Evolutionary conservation across 2,797 vertebrate species (phyloP), one percentile per base, ranked within the genome.

Genomic region (Allochrocebus solatus): DNA sequence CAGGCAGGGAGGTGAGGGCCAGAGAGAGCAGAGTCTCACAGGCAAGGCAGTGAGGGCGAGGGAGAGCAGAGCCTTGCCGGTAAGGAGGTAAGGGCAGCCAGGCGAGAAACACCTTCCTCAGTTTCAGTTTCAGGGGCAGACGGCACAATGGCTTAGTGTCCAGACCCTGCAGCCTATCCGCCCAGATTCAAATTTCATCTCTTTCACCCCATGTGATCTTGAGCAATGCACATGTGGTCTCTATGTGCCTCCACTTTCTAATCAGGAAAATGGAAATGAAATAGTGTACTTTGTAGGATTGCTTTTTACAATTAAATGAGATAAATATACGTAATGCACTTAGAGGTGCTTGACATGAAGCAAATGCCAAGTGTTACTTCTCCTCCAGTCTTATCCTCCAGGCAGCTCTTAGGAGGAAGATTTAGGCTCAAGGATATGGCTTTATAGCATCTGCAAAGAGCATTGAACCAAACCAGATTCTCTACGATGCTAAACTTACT

Each of bases 51-150:
- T 5, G 48, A 48, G 4, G 48, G 48, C 4, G 48, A 50, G 50
- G 5, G 16, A 50, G 4, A 59, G 26, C 57, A 30, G 57, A 61
- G 57, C 57, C 26, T 61, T 12, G 28, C 26, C 12, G 26, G 57
- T 59, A 61, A 61, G 59, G 59, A 61, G 26, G n/a, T 26, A 33
- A 70, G 4, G 21, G 46, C 26, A 24, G 61, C 22, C 2, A 4
- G 5, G 1, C 2, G 6, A 46, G 4, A 28, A 48, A 33, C 4
- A 9, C 8, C 75, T n/a, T 55, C 39, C 2, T 28, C 26, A 10
- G 76, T 30, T 55, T 70, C 30, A 48, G 21, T 74, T 88, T 50
- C 13, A 12, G 46, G 13, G 8, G 13, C 43, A 57, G n/a, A 28
- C 16, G n/a, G 67, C 7, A 43, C 79, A 16, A 21, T 39, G 13